phyloP scores from a whole-genome alignment of 2,113 vertebrate species.

The Psammodynastes pulverulentus region DNA sequence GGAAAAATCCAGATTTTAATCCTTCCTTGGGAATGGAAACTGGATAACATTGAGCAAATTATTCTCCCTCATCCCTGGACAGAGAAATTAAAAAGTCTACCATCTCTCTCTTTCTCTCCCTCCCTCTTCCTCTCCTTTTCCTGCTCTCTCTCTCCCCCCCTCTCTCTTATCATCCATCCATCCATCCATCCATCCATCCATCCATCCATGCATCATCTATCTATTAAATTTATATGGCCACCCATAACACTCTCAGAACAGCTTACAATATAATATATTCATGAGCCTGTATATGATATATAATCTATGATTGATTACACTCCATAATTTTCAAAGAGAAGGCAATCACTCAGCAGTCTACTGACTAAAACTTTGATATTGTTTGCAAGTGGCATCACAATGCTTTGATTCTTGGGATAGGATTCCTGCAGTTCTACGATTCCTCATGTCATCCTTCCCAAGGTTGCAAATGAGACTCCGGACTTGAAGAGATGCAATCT shows the following conservation, averaged over 20 bases:
- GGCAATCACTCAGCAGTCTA: background rate
- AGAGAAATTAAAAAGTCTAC: background rate
- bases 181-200: too few species aligned
- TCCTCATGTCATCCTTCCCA: background rate
- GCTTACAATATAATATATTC: background rate
- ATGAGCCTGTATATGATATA: background rate
- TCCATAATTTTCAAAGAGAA: background rate
- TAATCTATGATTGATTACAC: background rate
- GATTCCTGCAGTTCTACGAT: background rate
- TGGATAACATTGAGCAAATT: background rate
- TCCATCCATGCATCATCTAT: background rate
- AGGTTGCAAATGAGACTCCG: background rate
- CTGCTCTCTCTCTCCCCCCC: too few species aligned
- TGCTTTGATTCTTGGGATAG: background rate
- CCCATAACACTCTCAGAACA: background rate
- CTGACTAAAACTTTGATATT: background rate
- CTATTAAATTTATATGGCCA: background rate
- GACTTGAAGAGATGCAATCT: background rate
- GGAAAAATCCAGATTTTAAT: background rate
- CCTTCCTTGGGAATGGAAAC: background rate
- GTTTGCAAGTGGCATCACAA: background rate
- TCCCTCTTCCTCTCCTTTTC: too few species aligned
- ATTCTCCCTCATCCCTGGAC: background rate
- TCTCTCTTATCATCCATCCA: too few species aligned
- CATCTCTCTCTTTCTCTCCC: accelerated